Evolutionary conservation across 2,797 vertebrate species (phyloP).

Genomic region (Macropodus opercularis): DNA sequence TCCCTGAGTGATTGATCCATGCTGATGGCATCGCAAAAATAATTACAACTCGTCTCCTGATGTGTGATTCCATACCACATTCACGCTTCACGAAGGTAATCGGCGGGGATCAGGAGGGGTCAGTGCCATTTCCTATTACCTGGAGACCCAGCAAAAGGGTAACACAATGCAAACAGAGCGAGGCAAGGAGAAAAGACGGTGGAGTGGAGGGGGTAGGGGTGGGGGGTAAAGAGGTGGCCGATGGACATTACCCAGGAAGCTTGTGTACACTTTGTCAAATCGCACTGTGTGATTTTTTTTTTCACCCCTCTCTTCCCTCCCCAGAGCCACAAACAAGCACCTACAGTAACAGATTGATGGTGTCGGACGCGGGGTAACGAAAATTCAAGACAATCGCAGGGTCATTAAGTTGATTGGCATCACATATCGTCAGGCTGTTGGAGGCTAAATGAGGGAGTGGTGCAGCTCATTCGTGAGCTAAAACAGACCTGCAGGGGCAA

Average conservation of each 20-base stretch:
- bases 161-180: slow-evolving; percentile 75
- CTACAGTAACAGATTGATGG: slow-evolving; percentile 88
- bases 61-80: slow-evolving; percentile 93
- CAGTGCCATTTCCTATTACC: slow-evolving; percentile 96
- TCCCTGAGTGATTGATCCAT: slow-evolving; percentile 92
- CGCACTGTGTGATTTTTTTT: slow-evolving; percentile 84
- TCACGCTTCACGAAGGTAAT: slow-evolving; percentile 96
- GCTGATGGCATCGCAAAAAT: slow-evolving; percentile 97
- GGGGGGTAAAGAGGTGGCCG: slow-evolving; percentile 28
- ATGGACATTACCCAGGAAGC: slow-evolving; percentile 81
- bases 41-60: slow-evolving; percentile 94
- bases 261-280: slow-evolving; percentile 86
- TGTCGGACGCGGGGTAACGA: slow-evolving; percentile 86
- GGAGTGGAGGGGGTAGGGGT: slow-evolving; percentile 43
- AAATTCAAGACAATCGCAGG: slow-evolving; percentile 87
- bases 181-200: slow-evolving; percentile 53
- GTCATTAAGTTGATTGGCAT: slow-evolving; percentile 91
- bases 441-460: slow-evolving; percentile 81
- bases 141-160: slow-evolving; percentile 86
- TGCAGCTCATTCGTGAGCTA: slow-evolving; percentile 84
- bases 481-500: slow-evolving; percentile 59
- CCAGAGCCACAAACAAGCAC: slow-evolving; percentile 84
- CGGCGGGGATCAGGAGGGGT: slow-evolving; percentile 92
- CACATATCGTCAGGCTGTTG: slow-evolving; percentile 88
- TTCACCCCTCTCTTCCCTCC: slow-evolving; percentile 27